Evolutionary conservation across 2,113 vertebrate species (phyloP), one percentile per base, ranked within the genome.

Genomic region (Poicephalus meyeri): DNA sequence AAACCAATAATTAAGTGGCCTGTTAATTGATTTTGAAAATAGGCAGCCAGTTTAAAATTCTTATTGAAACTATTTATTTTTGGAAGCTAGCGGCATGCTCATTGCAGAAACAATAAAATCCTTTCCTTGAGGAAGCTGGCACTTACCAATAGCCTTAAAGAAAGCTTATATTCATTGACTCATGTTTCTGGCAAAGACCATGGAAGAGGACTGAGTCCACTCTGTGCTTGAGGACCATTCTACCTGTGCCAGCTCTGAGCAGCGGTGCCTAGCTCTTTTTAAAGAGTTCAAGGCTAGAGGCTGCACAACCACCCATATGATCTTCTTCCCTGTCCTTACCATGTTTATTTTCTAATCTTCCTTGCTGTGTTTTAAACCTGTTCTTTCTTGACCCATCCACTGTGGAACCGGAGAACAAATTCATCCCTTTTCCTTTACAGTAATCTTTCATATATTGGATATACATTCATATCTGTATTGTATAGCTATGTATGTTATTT

Each of bases 1-100:
- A 61, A 83, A 58, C 28, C 53, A 82, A 10, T 65, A 85, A 66
- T 44, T 72, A 71, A 47, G 55, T n/a, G 20, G 7, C 44, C 42
- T 80, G 39, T 56, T 88, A 63, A 79, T 60, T 84, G 29, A 56
- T 63, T 86, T 85, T 44, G 64, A 91, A 96, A 90, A 89, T 35
- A 88, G 39, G 60, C 83, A 86, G 50, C n/a, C 72, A 70, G 42
- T 78, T 96, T 78, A 88, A 78, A 85, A 78, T 86, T 80, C 60
- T 68, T 90, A 86, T 18, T 1, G 33, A 90, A 94, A 83, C 7
- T 6, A 85, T 56, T 88, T 82, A 82, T 65, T 91, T 94, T 82
- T 82, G 61, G 89, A 94, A 88, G 76, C 66, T 9, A 64, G 49
- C 0, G 0, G 86, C 41, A 69, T 7, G 16, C 28, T 50, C 14